phyloP scores from a whole-genome alignment of 2,888 invertebrate species.

The Drosophila sordidapex region DNA sequence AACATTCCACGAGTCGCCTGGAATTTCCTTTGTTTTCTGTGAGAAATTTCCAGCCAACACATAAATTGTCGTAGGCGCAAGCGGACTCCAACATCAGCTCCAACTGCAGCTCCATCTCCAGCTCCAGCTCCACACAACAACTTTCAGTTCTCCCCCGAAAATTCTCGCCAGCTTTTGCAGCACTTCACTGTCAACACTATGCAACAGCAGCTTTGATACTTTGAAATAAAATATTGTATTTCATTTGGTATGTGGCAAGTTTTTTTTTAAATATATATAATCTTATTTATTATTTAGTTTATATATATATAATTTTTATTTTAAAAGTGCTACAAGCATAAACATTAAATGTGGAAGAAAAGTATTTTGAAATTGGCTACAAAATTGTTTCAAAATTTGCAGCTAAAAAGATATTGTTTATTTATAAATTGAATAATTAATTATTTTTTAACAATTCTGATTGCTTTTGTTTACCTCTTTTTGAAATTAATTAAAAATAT shows the following conservation, averaged over 20 bases:
- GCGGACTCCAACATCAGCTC: conserved; percentile 27
- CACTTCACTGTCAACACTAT: conserved; percentile 42
- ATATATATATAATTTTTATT: not conserved
- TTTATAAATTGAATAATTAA: no score
- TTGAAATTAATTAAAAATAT: no score
- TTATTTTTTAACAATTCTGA: no score
- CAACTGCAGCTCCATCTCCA: conserved; percentile 22
- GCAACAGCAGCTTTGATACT: conserved; percentile 19
- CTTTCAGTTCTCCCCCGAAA: conserved; percentile 46
- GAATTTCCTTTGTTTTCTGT: conserved; percentile 84
- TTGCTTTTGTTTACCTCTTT: no score
- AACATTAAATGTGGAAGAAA: no score
- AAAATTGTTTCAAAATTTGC: no score
- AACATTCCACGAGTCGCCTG: conserved; percentile 74
- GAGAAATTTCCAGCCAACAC: conserved; percentile 78
- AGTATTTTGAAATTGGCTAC: no score
- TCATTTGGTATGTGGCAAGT: not conserved
- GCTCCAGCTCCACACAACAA: conserved; percentile 26
- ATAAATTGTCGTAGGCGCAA: conserved; percentile 80
- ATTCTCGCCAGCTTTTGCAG: conserved; percentile 19
- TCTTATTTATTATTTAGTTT: not conserved
- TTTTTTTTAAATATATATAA: not conserved
- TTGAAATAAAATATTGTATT: not conserved
- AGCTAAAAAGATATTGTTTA: no score
- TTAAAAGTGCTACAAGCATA: not conserved